Evolutionary conservation across 2,113 vertebrate species (phyloP), one percentile per base, ranked within the genome.

Genomic region (Coryphaenoides rupestris): DNA sequence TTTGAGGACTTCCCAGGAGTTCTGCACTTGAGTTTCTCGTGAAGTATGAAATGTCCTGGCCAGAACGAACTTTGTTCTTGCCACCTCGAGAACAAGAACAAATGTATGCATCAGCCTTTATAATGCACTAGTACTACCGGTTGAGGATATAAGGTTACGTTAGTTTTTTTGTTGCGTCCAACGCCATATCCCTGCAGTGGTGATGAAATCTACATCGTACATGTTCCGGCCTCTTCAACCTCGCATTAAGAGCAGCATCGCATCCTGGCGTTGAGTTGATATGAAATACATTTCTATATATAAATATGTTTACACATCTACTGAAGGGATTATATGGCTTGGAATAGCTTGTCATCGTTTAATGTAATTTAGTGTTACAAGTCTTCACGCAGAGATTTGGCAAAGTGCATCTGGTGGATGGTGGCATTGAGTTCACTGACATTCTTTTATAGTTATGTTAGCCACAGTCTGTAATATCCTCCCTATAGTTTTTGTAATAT

Each of bases 321-420:
- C n/a, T 10, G 19, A 4, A 33, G n/a, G 28, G 33, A 58, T 58
- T 14, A 17, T 40, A 10, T 60, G 33, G 56, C 33, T 19, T 33
- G 24, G 23, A 28, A 28, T 58, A 12, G 17, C 56, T 58, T 16
- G 24, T 58, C 33, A 10, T 16, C 3, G 19, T 46, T 47, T 49
- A 24, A 22, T 15, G 21, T 47, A 17, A 49, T n/a, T n/a, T n/a
- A n/a, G n/a, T n/a, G n/a, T n/a, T n/a, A n/a, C n/a, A 60, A 66
- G 50, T 65, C 60, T 52, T 73, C 56, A 69, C 68, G 70, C 46
- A 57, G n/a, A 68, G 55, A 72, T 82, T 82, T 70, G 52, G 59
- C 69, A 65, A 17, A 58, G 58, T 72, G 68, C 12, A 60, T 62
- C 19, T 28, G 46, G 26, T 52, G n/a, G 13, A 57, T n/a, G n/a